Evolutionary conservation across 2,113 vertebrate genomes (phyloP), one percentile per base, ranked within the genome.

Genomic region (Nerophis ophidion): DNA sequence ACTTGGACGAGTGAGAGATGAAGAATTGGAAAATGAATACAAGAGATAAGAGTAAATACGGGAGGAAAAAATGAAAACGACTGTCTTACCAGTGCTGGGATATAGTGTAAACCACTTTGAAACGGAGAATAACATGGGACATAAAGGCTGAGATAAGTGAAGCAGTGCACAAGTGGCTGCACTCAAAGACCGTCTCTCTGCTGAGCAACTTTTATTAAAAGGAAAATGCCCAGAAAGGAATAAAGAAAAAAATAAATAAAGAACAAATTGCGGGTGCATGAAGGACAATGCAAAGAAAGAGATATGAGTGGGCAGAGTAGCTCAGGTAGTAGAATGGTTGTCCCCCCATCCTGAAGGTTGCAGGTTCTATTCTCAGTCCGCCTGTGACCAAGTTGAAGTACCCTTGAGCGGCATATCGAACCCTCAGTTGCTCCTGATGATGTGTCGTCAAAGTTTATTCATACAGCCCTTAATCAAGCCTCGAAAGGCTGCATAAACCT

Each of bases 141-240:
- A 84, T 80, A 69, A 78, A 71, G 72, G 55, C 71, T 74, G 67
- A 77, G 57, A 59, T 66, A 60, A 78, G 59, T 61, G 61, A 79
- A 48, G 67, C 72, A 57, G 49, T 58, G 65, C 68, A 62, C 69
- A 63, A 70, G 71, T 72, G 66, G 68, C 62, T 71, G 72, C 60
- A 81, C 70, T 68, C 65, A 69, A 71, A 60, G 51, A 68, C 53
- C 50, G 82, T 61, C 65, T 76, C 15, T 69, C 68, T 79, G 73
- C 57, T 75, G 48, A 78, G 57, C 38, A 70, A 65, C 26, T 47
- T 74, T 71, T 68, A 26, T 75, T 74, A 60, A 71, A 60, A 74
- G 38, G 59, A 67, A 77, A 38, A 16, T 70, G 66, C 53, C 47
- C 45, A 55, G 14, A 19, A 68, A 1, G 13, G 52, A 16, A 49